Percentiles rank a stretch among this genome's conserved stretches.
Conservation (phyloP, 2,113 vertebrate genomes). For the Albula glossodonta region DNA sequence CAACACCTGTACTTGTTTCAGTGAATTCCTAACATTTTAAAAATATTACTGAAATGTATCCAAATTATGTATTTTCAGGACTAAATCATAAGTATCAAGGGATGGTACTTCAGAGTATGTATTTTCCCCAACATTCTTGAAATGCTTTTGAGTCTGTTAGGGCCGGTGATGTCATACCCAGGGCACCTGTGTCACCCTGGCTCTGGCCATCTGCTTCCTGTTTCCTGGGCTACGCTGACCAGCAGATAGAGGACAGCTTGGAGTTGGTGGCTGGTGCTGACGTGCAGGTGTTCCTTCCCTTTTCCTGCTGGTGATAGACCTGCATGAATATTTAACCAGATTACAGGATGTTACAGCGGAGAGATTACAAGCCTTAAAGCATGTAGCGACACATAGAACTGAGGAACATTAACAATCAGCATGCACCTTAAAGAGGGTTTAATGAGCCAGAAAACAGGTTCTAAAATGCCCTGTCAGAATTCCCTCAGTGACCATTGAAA, state of each 20-base stretch:
- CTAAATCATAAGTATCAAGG: too few species aligned
- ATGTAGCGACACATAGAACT: background rate
- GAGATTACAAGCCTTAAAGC: background rate
- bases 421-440: background rate
- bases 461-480: background rate
- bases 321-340: slow-evolving; percentile 18
- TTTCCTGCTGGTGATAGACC: slow-evolving; percentile 9
- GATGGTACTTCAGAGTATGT: too few species aligned
- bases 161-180: too few species aligned
- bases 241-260: background rate
- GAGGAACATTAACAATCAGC: background rate
- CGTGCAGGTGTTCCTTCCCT: background rate
- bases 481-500: background rate
- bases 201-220: too few species aligned
- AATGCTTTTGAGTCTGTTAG: too few species aligned
- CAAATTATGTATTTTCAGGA: too few species aligned
- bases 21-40: too few species aligned
- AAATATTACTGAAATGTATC: too few species aligned
- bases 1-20: too few species aligned
- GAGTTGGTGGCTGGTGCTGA: background rate
- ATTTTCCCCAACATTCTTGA: too few species aligned
- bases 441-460: background rate
- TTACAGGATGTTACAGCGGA: slow-evolving; percentile 4
- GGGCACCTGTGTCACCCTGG: too few species aligned
- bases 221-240: background rate